Conservation (phyloP, 2,797 vertebrate genomes). For the Falco concolor region DNA sequence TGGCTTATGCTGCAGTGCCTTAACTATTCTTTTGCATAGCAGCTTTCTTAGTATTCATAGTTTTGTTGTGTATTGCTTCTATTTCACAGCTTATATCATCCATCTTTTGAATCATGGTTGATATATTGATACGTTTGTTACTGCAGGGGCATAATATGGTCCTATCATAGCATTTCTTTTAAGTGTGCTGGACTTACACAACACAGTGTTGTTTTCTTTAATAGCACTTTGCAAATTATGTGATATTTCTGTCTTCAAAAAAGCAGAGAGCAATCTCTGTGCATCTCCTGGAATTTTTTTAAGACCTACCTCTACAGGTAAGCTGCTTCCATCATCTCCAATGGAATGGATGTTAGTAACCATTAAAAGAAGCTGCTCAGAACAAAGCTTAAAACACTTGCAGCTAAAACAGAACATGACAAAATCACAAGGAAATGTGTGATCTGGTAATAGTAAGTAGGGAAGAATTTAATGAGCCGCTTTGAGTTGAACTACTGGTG, state of each 20-base stretch:
- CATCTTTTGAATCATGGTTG: not conserved
- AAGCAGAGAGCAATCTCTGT: not conserved
- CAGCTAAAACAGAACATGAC: not conserved
- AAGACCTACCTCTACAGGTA: not conserved
- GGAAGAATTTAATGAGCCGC: constrained; percentile 21
- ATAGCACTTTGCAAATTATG: not conserved
- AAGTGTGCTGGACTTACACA: not conserved
- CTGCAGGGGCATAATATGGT: not conserved
- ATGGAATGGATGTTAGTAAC: not conserved
- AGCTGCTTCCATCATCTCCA: not conserved
- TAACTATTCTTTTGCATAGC: not conserved
- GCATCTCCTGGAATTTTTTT: not conserved
- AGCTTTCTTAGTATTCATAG: not conserved
- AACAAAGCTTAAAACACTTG: constrained; percentile 18
- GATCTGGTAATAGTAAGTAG: constrained; percentile 16
- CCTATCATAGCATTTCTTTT: not conserved
- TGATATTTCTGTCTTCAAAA: not conserved
- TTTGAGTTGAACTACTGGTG: not conserved
- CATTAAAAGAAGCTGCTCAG: not conserved
- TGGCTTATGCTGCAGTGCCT: not conserved
- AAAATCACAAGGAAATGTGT: constrained; percentile 16
- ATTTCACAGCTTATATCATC: not conserved
- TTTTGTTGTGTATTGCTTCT: not conserved
- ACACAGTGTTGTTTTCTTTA: not conserved
- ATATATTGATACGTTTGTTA: not conserved